Conservation (phyloP, 2,113 vertebrate species). For the Peromyscus maniculatus region DNA sequence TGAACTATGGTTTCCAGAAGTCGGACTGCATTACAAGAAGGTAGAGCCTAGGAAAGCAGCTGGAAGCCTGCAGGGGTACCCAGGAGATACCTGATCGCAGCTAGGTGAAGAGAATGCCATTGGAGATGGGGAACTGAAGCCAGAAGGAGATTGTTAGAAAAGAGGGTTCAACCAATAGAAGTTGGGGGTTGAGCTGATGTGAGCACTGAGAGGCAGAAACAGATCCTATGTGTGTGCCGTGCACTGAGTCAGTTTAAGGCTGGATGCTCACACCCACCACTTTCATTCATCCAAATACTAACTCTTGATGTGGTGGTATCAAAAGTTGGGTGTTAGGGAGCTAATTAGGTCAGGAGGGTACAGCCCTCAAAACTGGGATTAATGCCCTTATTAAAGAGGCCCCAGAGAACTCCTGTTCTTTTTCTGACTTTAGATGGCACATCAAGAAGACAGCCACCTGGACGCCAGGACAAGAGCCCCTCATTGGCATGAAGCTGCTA, state of each 20-base stretch:
- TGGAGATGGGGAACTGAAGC: too few species aligned
- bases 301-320: neutral
- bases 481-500: too few species aligned
- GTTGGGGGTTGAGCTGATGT: neutral
- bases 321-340: neutral
- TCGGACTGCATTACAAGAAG: neutral
- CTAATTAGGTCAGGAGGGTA: neutral
- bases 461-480: neutral
- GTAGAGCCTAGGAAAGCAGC: neutral
- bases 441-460: neutral
- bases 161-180: neutral
- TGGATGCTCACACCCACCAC: neutral
- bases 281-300: neutral
- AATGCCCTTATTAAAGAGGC: neutral
- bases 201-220: neutral
- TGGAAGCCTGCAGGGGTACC: neutral
- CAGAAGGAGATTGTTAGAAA: too few species aligned
- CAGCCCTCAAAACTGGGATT: neutral
- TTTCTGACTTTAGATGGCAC: neutral
- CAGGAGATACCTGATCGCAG: neutral
- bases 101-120: neutral
- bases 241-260: neutral
- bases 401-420: neutral
- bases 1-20: neutral
- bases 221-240: accelerated